Percentiles rank a stretch among this genome's conserved stretches.
Conservation (phyloP, 2,113 vertebrate genomes). For the Toxostoma redivivum region DNA sequence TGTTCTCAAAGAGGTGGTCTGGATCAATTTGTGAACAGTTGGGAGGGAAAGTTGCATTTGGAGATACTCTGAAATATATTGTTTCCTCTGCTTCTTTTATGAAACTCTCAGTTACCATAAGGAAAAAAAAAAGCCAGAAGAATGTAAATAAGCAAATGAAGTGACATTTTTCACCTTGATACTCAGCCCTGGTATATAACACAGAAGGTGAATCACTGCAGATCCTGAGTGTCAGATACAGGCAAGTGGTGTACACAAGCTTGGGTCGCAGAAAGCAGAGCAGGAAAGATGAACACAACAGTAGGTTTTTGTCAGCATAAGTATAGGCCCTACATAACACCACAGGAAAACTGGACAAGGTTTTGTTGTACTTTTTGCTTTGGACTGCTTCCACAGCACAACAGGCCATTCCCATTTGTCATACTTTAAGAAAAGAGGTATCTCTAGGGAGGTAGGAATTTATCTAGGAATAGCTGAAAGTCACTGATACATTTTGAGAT, state of each 20-base stretch:
- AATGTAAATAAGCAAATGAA: not conserved
- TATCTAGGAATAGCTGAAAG: not conserved
- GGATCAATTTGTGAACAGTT: constrained; percentile 18
- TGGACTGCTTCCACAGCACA: not conserved
- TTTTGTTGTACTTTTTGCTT: constrained; percentile 22
- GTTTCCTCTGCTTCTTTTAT: not conserved
- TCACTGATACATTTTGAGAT: not conserved
- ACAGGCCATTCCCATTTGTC: not conserved
- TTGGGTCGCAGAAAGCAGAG: not conserved
- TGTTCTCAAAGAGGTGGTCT: constrained; percentile 51
- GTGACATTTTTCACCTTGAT: not conserved
- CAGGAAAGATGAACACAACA: not conserved
- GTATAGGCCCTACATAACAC: not conserved
- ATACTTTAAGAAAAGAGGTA: not conserved
- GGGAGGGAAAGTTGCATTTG: not conserved
- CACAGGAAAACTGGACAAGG: not conserved
- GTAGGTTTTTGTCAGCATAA: constrained; percentile 33
- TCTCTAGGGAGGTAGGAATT: not conserved
- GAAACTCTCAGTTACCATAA: not conserved
- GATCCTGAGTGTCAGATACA: not conserved
- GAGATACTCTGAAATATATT: not conserved
- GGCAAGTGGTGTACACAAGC: not conserved
- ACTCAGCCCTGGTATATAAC: not conserved
- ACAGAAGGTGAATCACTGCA: not conserved
- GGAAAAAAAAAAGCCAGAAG: not conserved